These are phyloP conservation scores for Tenebrosternarchus preto DNA, from an alignment of 2,113 vertebrate genomes.

Conservation along the genomic window DNA sequence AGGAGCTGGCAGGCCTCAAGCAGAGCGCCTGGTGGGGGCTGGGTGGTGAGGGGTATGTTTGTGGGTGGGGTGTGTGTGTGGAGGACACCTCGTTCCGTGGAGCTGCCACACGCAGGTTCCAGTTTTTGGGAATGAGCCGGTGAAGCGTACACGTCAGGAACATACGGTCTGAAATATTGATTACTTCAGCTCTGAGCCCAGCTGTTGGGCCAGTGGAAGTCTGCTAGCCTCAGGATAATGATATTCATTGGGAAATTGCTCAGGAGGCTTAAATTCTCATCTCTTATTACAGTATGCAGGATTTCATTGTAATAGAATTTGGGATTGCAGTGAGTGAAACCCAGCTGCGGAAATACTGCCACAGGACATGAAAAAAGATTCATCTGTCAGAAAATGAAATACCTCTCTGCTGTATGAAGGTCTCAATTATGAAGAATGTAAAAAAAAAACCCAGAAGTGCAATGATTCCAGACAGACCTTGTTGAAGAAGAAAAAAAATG, in stretches of 20 bases:
- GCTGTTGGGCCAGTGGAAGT: constrained; percentile 42
- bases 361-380: background rate
- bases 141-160: background rate
- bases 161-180: constrained; percentile 43
- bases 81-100: constrained; percentile 36
- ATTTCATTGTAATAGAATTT: constrained; percentile 55
- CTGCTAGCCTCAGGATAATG: constrained; percentile 45
- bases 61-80: no score
- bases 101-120: background rate
- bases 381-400: constrained; percentile 36
- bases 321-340: constrained; percentile 28
- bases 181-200: constrained; percentile 36
- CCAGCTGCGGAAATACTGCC: constrained; percentile 20
- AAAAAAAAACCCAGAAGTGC: constrained; percentile 7
- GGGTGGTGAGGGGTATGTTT: no score
- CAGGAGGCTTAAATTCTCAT: constrained; percentile 48
- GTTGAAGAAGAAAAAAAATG: background rate
- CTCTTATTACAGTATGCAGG: constrained; percentile 45
- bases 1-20: constrained; percentile 7
- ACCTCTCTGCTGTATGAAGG: constrained; percentile 4
- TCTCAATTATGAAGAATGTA: constrained; percentile 31
- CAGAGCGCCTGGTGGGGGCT: no score
- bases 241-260: constrained; percentile 53
- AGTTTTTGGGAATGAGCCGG: constrained; percentile 1
- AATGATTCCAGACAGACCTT: constrained; percentile 10